Conservation (phyloP, 1,140 invertebrate species). For the Dendroctonus valens region DNA sequence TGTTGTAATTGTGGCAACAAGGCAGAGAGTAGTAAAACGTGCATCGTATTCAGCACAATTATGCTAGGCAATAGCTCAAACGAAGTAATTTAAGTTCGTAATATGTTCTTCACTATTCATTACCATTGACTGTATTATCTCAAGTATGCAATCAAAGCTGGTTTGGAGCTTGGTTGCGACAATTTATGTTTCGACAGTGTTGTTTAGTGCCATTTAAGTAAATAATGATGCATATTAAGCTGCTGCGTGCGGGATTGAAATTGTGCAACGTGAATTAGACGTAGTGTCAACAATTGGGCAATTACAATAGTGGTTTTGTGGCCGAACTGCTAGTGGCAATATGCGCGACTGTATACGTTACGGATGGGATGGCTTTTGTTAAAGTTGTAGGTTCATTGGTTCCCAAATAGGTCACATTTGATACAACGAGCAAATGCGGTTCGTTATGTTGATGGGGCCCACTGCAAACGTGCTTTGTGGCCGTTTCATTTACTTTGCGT, state of each 20-base stretch:
- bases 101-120: neutral
- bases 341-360: slow-evolving; percentile 14
- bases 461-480: neutral
- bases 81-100: neutral
- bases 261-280: slow-evolving; percentile 7
- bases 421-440: neutral
- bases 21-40: no score
- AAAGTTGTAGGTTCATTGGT: neutral
- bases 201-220: slow-evolving; percentile 24
- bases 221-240: slow-evolving; percentile 28
- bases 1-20: no score
- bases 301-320: slow-evolving; percentile 18
- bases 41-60: no score
- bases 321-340: slow-evolving; percentile 2
- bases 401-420: neutral
- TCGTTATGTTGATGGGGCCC: no score
- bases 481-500: no score
- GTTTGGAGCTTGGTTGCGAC: neutral
- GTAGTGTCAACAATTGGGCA: slow-evolving; percentile 16
- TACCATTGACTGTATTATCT: neutral
- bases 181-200: slow-evolving; percentile 14
- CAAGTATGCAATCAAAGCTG: slow-evolving; percentile 6
- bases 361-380: neutral
- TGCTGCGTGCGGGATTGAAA: slow-evolving; percentile 1
- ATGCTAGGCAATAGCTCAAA: no score